Conservation (phyloP, 2,888 invertebrate genomes). For the Apocheima hispidaria region DNA sequence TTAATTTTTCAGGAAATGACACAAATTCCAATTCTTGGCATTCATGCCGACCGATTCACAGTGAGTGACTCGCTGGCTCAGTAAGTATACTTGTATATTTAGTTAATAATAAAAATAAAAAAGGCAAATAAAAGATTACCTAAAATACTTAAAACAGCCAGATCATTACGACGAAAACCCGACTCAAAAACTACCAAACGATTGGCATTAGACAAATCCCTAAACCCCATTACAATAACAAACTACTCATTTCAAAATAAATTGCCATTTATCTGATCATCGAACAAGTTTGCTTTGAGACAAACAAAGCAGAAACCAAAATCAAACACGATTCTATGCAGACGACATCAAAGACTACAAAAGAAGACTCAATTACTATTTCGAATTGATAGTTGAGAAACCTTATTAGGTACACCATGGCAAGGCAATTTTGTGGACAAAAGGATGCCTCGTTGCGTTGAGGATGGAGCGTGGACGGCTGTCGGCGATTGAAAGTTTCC, state of each 20-base stretch:
- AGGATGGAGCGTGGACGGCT: conserved; percentile 56
- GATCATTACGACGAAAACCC: background rate
- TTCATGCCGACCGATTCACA: too few relatives aligned
- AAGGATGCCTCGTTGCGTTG: conserved; percentile 69
- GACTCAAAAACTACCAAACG: background rate
- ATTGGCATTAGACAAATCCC: conserved; percentile 19
- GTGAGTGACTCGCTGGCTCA: too few relatives aligned
- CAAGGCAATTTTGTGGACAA: conserved; percentile 84
- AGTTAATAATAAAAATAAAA: background rate
- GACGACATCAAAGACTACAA: conserved; percentile 78
- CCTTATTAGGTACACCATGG: conserved; percentile 78
- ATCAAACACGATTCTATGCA: conserved; percentile 65
- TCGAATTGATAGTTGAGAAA: conserved; percentile 77
- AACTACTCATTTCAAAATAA: conserved; percentile 41
- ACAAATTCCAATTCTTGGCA: too few relatives aligned
- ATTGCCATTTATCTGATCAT: conserved; percentile 51
- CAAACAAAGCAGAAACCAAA: conserved; percentile 59
- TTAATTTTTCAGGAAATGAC: too few relatives aligned
- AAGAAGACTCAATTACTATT: conserved; percentile 74
- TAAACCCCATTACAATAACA: conserved; percentile 27
- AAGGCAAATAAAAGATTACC: background rate
- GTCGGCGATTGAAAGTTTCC: conserved; percentile 81
- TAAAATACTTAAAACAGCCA: too few relatives aligned
- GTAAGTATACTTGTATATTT: too few relatives aligned
- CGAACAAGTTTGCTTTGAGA: conserved; percentile 51